Base-by-base conservation (phyloP, 2,888 invertebrate species). In the Hedychridium roseum region DNA sequence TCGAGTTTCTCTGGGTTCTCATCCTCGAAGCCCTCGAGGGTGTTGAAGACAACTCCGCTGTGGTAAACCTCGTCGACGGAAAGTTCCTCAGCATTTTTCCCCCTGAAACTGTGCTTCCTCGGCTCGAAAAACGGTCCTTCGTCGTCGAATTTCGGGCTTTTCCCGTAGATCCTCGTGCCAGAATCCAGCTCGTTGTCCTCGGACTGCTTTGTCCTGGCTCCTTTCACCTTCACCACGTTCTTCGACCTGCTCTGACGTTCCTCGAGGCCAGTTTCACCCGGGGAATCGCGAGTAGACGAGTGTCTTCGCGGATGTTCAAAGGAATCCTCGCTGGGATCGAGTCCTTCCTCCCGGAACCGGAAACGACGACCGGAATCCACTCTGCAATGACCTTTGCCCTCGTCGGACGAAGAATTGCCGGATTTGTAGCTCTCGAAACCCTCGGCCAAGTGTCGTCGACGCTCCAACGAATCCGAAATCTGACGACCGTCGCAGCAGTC, bases 101-200 rank as follows among this genome's bases (percentile, higher is more conserved):
- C 23, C 1, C 64, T 60, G 17, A 55, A 48, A 35, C 65, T 68
- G 26, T 63, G 45, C 20, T 64, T 66, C 14, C 68, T 50, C 1
- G 70, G 62, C 30, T 71, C 71, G 42, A 63, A n/a, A n/a, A n/a
- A n/a, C n/a, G n/a, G 39, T 7, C 57, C 66, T 12, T 64, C 70
- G 28, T 74, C 76, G 42, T 78, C 78, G 55, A 78, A 78, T 36
- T 78, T 77, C 1, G 78, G 78, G 45, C 78, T 78, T 53, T 78
- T 78, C 16, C 78, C 78, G 45, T 78, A 77, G 31, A 75, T 66
- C 44, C 73, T 66, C 2, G 71, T 72, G 39, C 73, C 76, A 5
- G 71, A 68, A 38, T 78, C 77, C 11, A 66, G 53, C 51, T 76
- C 78, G 44, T 71, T 71, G 35, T 75, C 71, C 43, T 75, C 75